Conservation (phyloP, 2,113 vertebrate genomes). For the Rhizomys pruinosus region DNA sequence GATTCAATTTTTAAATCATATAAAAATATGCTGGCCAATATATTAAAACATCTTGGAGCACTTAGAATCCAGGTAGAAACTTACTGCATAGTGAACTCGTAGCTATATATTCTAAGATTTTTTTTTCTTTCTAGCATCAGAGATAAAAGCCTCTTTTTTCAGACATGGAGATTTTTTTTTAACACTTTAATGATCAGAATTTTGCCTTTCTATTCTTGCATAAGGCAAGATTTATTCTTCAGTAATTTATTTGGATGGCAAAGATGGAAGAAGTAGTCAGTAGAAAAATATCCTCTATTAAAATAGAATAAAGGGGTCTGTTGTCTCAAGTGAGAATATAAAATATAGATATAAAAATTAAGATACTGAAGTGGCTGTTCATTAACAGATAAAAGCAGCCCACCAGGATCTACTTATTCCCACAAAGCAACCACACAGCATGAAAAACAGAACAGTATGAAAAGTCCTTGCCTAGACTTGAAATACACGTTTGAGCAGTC, state of each 20-base stretch:
- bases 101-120: not conserved
- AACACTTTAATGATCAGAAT: conserved; percentile 43
- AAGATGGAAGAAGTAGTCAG: not conserved
- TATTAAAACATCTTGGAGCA: not conserved
- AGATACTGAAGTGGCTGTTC: not conserved
- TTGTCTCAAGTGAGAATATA: not conserved
- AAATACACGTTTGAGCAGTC: not conserved
- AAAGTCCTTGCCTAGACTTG: not conserved
- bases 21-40: conserved; percentile 9
- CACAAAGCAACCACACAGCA: not conserved
- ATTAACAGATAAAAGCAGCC: not conserved
- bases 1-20: conserved; percentile 27
- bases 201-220: conserved; percentile 32
- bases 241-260: conserved; percentile 3
- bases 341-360: not conserved
- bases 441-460: not conserved
- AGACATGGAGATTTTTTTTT: not conserved
- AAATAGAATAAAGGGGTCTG: not conserved
- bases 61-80: conserved; percentile 51
- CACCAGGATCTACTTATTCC: not conserved
- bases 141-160: conserved; percentile 64
- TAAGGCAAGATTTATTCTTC: conserved; percentile 14
- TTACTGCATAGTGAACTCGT: conserved; percentile 65
- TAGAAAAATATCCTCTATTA: not conserved
- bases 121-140: conserved; percentile 50